These are phyloP conservation scores for Acanthis flammea DNA, from an alignment of 2,797 vertebrate species.

Conservation along the genomic window DNA sequence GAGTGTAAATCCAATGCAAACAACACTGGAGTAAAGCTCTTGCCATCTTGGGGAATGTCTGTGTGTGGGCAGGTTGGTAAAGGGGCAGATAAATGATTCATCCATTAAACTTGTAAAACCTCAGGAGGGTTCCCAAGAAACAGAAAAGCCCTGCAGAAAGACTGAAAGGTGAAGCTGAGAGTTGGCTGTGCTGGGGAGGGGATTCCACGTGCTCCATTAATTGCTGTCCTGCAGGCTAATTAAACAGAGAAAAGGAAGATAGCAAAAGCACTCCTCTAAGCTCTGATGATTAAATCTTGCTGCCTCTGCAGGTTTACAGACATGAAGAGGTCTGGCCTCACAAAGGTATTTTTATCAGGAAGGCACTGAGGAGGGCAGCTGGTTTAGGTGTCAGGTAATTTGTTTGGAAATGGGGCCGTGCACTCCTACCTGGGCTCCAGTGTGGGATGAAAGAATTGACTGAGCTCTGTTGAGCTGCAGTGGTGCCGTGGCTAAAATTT, in stretches of 20 bases:
- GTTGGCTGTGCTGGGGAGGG: accelerated
- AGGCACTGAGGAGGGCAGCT: background rate
- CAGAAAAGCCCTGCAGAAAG: background rate
- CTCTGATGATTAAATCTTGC: background rate
- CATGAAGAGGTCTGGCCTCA: background rate
- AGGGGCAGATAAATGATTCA: background rate
- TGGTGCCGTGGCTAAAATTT: background rate
- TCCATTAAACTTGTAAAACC: background rate
- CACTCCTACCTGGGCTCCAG: background rate
- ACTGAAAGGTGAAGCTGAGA: background rate
- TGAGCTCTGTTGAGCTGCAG: background rate
- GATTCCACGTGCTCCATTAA: background rate
- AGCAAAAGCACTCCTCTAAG: background rate
- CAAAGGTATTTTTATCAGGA: background rate
- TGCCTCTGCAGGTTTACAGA: background rate
- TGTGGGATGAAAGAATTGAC: background rate
- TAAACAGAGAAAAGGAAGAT: background rate
- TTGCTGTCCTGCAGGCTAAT: background rate
- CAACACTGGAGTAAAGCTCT: background rate
- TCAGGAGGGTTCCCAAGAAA: background rate
- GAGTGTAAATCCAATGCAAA: background rate
- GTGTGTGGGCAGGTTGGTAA: background rate
- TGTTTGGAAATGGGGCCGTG: background rate
- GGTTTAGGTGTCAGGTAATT: background rate
- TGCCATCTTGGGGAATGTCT: background rate